phyloP scores from a whole-genome alignment of 1,140 invertebrate genomes.

The Plectus sambesii region DNA sequence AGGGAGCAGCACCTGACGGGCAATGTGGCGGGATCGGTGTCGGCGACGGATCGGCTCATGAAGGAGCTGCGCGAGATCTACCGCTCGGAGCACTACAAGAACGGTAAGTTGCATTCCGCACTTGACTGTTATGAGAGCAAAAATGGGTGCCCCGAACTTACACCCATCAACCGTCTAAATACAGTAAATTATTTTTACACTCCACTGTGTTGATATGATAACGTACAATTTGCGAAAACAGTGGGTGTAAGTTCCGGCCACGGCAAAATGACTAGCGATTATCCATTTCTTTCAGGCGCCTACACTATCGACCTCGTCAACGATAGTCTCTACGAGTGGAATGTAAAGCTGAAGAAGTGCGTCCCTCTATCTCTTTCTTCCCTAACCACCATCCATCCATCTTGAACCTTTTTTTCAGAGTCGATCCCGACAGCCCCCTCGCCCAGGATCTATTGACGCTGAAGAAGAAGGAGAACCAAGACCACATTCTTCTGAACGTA shows the following conservation, averaged over 20 bases:
- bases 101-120: conserved; percentile 58
- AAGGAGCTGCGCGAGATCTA: conserved; percentile 97
- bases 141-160: background rate
- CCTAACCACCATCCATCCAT: too few relatives aligned
- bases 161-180: conserved; percentile 10
- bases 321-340: conserved; percentile 98
- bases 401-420: conserved; percentile 55
- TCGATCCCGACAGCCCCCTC: conserved; percentile 91
- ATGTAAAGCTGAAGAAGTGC: conserved; percentile 74
- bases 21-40: conserved; percentile 65
- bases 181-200: conserved; percentile 7
- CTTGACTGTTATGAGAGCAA: conserved; percentile 28
- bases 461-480: conserved; percentile 88
- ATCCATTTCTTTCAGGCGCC: conserved; percentile 59
- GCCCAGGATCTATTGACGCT: conserved; percentile 80
- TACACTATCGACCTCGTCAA: conserved; percentile 90
- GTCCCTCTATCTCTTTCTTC: conserved; percentile 26
- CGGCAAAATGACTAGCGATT: too few relatives aligned
- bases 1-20: conserved; percentile 53
- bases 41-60: conserved; percentile 96
- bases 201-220: too few relatives aligned
- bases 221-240: too few relatives aligned
- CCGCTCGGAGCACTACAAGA: conserved; percentile 92
- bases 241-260: too few relatives aligned
- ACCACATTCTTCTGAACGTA: conserved; percentile 88